Percentiles rank a stretch among this genome's conserved stretches.
Conservation (phyloP, 2,113 vertebrate species). For the Corvus moneduloides region DNA sequence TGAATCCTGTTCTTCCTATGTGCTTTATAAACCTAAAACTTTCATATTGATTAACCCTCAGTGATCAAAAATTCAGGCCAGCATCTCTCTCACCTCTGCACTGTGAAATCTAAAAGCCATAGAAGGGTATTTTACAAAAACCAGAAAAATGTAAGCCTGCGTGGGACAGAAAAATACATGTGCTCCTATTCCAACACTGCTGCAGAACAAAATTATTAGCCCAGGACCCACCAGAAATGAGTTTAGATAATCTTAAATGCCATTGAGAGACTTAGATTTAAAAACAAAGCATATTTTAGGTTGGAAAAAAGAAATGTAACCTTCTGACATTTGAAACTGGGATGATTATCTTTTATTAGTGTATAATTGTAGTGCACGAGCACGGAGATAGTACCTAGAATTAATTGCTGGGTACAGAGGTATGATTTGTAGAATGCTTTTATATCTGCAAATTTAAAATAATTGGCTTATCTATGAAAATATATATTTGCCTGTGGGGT, state of each 20-base stretch:
- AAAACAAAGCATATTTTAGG: neutral
- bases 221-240: neutral
- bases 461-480: neutral
- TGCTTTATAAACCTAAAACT: neutral
- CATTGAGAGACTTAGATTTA: neutral
- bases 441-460: neutral
- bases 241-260: neutral
- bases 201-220: neutral
- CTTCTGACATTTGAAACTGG: neutral
- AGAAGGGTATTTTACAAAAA: neutral
- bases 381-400: neutral
- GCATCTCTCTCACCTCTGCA: neutral
- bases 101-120: neutral
- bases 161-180: neutral
- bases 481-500: neutral
- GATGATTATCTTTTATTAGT: constrained; percentile 20
- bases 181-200: neutral
- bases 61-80: neutral
- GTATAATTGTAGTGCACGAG: neutral
- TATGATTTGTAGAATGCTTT: constrained; percentile 17
- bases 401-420: constrained; percentile 2
- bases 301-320: neutral
- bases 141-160: neutral
- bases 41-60: neutral
- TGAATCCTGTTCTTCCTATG: neutral